Base-by-base conservation (phyloP, 2,888 invertebrate species). In the Agrypnus murinus region DNA sequence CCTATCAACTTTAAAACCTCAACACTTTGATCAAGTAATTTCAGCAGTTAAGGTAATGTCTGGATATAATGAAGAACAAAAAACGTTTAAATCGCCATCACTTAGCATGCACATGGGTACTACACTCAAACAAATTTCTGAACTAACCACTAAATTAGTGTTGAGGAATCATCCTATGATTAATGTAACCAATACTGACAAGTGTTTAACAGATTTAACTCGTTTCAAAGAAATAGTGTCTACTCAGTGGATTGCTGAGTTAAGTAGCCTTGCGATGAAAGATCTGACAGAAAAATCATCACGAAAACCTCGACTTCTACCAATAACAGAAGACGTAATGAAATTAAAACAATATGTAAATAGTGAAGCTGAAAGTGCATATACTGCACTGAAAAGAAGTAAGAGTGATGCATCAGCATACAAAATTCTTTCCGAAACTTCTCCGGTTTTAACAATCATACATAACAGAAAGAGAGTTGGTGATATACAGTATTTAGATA, bases 91-190 rank as follows among this genome's bases (percentile, higher is more conserved):
- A 36, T 25, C 45, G 31, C 25, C 69, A 59, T 31, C 50, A 19
- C 15, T 71, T 4, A 17, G 32, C 9, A 31, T 55, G 40, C 65
- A 69, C 50, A 55, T 64, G 10, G 63, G 43, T 14, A 69, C 64
- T 17, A 48, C 43, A 5, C n/a, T 69, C 25, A 69, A 69, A 46
- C 63, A 69, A 45, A 38, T 64, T 15, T 64, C 60, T 40, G 69
- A 53, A 12, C n/a, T 63, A n/a, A 55, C 36, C 9, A 31, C 45
- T n/a, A 19, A 34, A 40, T 53, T 19, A 17, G 40, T 43, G 7
- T 45, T 34, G n/a, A 45, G 63, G 43, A 63, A 55, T 12, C 8
- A 55, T 7, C 8, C 32, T 2, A 32, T 55, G 32, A 1, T 55
- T 1, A 6, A 34, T 2, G 34, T 55, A 15, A 10, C 31, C 10